Base-by-base conservation (phyloP, 2,888 invertebrate species). In the Dasysyrphus tricinctus region DNA sequence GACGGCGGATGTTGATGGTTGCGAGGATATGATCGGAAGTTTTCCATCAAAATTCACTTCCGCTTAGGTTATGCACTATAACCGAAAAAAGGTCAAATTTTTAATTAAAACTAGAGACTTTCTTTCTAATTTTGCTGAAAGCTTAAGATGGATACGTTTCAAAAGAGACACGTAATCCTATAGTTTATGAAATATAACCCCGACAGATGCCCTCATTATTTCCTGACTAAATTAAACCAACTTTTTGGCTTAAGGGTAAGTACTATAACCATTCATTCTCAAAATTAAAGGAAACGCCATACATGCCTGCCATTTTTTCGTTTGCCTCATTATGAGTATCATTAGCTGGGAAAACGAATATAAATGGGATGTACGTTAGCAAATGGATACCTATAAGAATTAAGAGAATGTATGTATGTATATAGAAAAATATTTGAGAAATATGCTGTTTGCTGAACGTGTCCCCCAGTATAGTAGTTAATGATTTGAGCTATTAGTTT, bases 151-250 rank as follows among this genome's bases (percentile, higher is more conserved):
- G 34, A 83, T 75, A 69, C 19, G 37, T 65, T 63, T 65, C 63
- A 32, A 57, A 69, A 32, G 49, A 29, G 49, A 83, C 83, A 83
- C 75, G 75, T 75, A 70, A 69, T 70, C 56, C 63, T 34, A 37
- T 29, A 59, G 63, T 54, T 72, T 81, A 79, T 83, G 74, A 83
- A 54, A 37, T 57, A 79, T 65, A 42, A 57, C 69, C 34, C 42
- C 47, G 8, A 34, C 70, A 56, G 57, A 70, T 34, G 63, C 39
- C 57, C 63, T 80, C 79, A 83, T 80, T 75, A 79, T 70, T 80
- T 75, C 42, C 37, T 49, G 8, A 56, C 34, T 57, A 78, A 82
- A 61, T 67, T 70, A 70, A 59, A 19, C 59, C 61, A 47, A 75
- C 70, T 83, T 80, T 11, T 24, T 51, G 72, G 2, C 61, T 37